phyloP scores from a whole-genome alignment of 2,888 invertebrate species.

The Leptinotarsa tumamoca region DNA sequence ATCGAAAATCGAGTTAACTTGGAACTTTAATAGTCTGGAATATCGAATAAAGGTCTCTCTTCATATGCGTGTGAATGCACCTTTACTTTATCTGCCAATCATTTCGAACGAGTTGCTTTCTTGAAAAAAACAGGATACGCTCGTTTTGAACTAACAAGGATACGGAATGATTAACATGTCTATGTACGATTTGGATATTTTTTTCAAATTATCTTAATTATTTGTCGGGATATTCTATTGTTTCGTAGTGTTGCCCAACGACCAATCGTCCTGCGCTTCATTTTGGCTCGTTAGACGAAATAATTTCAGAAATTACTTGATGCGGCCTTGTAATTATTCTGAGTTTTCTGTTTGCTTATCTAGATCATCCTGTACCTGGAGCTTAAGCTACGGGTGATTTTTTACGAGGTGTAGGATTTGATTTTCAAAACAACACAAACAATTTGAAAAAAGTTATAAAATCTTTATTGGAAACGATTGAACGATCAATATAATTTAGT shows the following conservation, averaged over 20 bases:
- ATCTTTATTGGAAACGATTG: too few species aligned
- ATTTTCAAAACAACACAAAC: too few species aligned
- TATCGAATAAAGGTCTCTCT: too few species aligned
- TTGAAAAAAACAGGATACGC: slow-evolving; percentile 24
- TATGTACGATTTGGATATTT: neutral
- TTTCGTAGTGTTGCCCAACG: slow-evolving; percentile 20
- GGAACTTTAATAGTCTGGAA: too few species aligned
- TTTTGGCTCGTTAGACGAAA: slow-evolving; percentile 21
- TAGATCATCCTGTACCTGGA: neutral
- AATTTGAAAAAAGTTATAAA: too few species aligned
- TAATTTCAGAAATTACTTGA: slow-evolving; percentile 18
- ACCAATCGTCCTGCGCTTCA: slow-evolving; percentile 1
- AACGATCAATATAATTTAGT: too few species aligned
- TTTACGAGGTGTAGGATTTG: too few species aligned
- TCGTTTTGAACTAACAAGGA: slow-evolving; percentile 18
- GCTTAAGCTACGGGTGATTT: neutral
- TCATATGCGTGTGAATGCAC: neutral
- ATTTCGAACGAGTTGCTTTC: slow-evolving; percentile 23
- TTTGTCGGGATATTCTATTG: slow-evolving; percentile 8
- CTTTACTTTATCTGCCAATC: slow-evolving; percentile 36
- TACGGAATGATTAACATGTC: neutral
- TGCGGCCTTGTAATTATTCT: slow-evolving; percentile 10
- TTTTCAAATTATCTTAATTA: slow-evolving; percentile 19
- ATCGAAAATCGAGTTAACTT: too few species aligned
- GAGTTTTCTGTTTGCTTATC: neutral